A percentile compares a stretch with the other conserved stretches of the same genome.
phyloP scores from a whole-genome alignment of 2,113 vertebrate genomes.

The Meriones unguiculatus region DNA sequence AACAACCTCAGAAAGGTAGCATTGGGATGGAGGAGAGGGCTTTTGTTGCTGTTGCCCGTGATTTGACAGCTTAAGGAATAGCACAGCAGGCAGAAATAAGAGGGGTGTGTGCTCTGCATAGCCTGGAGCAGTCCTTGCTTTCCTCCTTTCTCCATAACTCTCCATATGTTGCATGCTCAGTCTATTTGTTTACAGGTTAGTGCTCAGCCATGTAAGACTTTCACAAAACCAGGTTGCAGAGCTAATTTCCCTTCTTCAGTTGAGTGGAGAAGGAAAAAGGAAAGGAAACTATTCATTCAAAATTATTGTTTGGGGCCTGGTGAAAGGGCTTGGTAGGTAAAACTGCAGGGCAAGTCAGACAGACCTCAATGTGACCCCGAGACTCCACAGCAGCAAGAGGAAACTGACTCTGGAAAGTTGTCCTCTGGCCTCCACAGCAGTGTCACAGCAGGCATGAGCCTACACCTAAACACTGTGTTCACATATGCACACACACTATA shows the following conservation, averaged over 20 bases:
- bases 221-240: neutral
- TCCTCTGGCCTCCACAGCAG: neutral
- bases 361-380: neutral
- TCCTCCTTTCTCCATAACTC: neutral
- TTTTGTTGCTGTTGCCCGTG: neutral
- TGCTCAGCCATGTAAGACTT: neutral
- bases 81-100: neutral
- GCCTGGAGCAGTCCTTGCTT: neutral
- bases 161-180: neutral
- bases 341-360: neutral
- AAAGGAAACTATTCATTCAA: neutral
- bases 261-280: slow-evolving; percentile 1
- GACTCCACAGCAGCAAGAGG: neutral
- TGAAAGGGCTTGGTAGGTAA: neutral
- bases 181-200: neutral
- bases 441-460: neutral
- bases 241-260: neutral
- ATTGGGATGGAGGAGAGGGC: neutral
- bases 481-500: neutral
- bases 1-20: neutral
- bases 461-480: neutral
- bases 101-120: neutral
- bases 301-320: neutral
- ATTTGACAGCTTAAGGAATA: neutral
- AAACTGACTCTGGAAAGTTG: neutral